Percentiles rank a stretch among this genome's conserved stretches.
phyloP scores from a whole-genome alignment of 2,888 invertebrate species.

The Bembecia ichneumoniformis region DNA sequence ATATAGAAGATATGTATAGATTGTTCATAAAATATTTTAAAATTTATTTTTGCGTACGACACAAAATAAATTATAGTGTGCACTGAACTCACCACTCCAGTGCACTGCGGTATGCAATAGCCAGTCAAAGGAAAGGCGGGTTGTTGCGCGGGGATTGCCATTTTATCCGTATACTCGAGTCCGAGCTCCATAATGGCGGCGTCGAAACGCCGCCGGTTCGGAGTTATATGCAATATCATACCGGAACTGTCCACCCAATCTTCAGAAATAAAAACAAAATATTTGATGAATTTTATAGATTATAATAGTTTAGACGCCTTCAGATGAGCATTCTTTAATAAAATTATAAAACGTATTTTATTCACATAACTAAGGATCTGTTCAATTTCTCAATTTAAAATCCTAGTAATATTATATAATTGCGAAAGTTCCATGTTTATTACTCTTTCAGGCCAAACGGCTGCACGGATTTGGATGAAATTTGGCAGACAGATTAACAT shows the following conservation, averaged over 20 bases:
- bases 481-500: too few species aligned
- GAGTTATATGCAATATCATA: slow-evolving; percentile 83
- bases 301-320: too few species aligned
- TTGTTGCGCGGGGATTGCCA: slow-evolving; percentile 94
- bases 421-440: too few species aligned
- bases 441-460: too few species aligned
- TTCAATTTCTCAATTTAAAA: too few species aligned
- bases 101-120: slow-evolving; percentile 94
- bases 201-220: slow-evolving; percentile 83
- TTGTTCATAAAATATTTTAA: too few species aligned
- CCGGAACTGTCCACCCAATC: slow-evolving; percentile 93
- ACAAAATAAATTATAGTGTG: background rate
- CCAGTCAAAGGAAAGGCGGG: slow-evolving; percentile 86
- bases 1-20: too few species aligned
- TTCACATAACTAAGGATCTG: too few species aligned
- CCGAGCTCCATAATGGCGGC: slow-evolving; percentile 98
- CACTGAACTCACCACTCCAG: slow-evolving; percentile 82
- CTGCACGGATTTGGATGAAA: too few species aligned
- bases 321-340: too few species aligned
- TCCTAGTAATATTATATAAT: too few species aligned
- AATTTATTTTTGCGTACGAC: background rate
- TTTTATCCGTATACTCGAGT: slow-evolving; percentile 96
- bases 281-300: background rate
- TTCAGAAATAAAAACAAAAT: slow-evolving; percentile 27
- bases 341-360: too few species aligned